Conservation (phyloP, 2,888 invertebrate species). For the Chrysodeixis includens region DNA sequence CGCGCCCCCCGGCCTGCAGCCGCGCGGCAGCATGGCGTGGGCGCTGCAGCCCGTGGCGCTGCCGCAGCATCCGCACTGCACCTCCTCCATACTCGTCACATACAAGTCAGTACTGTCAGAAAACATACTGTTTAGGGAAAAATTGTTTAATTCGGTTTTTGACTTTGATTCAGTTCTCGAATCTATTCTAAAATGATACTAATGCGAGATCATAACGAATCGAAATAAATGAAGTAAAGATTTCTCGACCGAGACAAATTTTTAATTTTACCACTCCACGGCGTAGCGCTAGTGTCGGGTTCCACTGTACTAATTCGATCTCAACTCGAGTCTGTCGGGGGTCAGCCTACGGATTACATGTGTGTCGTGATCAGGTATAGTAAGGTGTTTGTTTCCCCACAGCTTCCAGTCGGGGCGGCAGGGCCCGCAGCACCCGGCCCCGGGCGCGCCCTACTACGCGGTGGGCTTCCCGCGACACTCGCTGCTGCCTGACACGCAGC, state of each 20-base stretch:
- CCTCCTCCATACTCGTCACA: slow-evolving; percentile 94
- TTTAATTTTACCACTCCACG: no score
- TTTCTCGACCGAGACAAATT: no score
- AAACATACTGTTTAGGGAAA: no score
- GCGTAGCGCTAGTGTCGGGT: no score
- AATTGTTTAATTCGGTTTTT: no score
- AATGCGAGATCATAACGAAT: no score
- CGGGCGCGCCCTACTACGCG: slow-evolving; percentile 96
- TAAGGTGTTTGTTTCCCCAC: slow-evolving; percentile 18
- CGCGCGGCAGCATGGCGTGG: slow-evolving; percentile 94
- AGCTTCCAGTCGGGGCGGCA: slow-evolving; percentile 96
- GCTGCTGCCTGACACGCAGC: slow-evolving; percentile 95
- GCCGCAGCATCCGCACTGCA: slow-evolving; percentile 87
- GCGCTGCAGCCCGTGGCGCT: slow-evolving; percentile 92
- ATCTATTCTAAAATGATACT: no score
- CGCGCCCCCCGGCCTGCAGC: slow-evolving; percentile 90
- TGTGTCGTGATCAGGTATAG: background rate
- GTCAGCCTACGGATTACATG: no score
- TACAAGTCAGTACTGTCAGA: slow-evolving; percentile 73
- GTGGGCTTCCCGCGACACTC: slow-evolving; percentile 95
- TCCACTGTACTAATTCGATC: no score
- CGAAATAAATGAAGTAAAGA: no score
- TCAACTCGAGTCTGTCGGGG: no score
- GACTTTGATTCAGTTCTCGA: no score
- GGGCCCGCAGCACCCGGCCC: slow-evolving; percentile 93